Evolutionary conservation across 2,888 invertebrate species (phyloP), one percentile per base, ranked within the genome.

Genomic region (Campopleginae sp.): DNA sequence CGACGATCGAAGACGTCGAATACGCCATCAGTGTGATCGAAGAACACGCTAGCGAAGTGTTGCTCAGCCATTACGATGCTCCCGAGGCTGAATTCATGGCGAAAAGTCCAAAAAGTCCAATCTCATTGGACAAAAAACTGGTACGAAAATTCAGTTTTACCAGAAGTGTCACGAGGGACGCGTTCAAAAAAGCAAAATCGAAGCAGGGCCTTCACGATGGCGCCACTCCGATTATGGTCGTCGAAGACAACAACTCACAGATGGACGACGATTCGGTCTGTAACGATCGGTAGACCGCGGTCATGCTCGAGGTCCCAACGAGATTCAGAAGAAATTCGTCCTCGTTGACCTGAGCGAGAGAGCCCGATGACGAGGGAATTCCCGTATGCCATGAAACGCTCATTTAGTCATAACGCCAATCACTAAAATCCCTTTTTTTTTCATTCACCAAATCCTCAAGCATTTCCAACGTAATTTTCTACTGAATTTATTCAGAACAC

Each of bases 1-100:
- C 98, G 4, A 95, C 94, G 0, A 96, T 97, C 80, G 95, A 95
- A 63, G 96, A 98, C 91, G 96, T 98, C 68, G 95, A 95, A 70
- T 94, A 95, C 86, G 96, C 96, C 0, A 95, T 96, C 95, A 94
- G 94, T 44, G 94, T 96, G 19, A 96, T 96, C 79, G 94, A 94
- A 85, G 94, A 95, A 80, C 95, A 95, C 86, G 96, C 96, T 0
- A 94, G 94, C 8, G 96, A 96, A 82, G 94, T 96, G 10, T 89
- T 96, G 77, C 92, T 94, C 12, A 91, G 93, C 0, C 91, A 90
- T 31, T 89, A 93, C 79, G 92, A 93, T 17, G 92, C 93, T 58
- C 93, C 93, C 0, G 91, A 92, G 17, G 93, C 94, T 6, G 94
- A 94, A 87, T 92, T 92, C 54, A 89, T 92, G 74, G 91, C 93